A percentile compares a stretch with the other conserved stretches of the same genome.
Conservation (phyloP, 53 echinoderm and acorn worm genomes). For the Apostichopus leukothele region DNA sequence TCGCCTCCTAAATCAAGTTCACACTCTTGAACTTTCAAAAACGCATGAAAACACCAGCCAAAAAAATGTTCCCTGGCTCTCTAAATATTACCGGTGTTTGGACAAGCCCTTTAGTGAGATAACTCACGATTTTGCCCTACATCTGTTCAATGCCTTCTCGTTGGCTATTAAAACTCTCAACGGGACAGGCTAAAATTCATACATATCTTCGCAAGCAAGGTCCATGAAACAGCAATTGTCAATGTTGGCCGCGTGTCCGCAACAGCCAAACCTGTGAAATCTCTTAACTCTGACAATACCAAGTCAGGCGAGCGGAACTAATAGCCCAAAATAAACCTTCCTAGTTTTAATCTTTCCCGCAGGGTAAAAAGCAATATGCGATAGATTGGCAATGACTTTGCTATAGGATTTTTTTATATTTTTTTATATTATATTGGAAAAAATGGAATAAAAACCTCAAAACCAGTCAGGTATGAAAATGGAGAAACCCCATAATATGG, state of each 20-base stretch:
- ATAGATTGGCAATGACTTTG: conserved; percentile 18
- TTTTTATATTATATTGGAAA: neutral
- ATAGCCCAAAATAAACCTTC: conserved; percentile 30
- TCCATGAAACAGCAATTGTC: conserved; percentile 40
- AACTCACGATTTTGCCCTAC: conserved; percentile 26
- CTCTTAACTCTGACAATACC: neutral
- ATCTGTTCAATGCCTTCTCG: conserved; percentile 20
- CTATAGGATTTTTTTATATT: neutral
- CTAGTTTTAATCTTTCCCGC: conserved; percentile 26
- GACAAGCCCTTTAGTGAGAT: conserved; percentile 26
- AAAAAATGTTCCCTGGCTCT: neutral
- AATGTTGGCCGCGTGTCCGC: conserved; percentile 26
- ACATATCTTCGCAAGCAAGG: neutral
- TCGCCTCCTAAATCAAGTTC: conserved; percentile 33
- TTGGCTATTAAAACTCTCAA: conserved; percentile 19
- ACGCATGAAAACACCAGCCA: neutral
- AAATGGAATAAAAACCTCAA: conserved; percentile 6
- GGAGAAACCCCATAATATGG: conserved; percentile 17
- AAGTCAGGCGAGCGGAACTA: conserved; percentile 33
- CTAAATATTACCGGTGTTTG: conserved; percentile 19
- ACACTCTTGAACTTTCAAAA: conserved; percentile 28
- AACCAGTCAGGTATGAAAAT: conserved; percentile 26
- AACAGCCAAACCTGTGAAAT: conserved; percentile 23
- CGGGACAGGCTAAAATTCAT: neutral
- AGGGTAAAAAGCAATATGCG: conserved; percentile 32